Conservation (phyloP, 1,140 invertebrate species). For the Battus philenor region DNA sequence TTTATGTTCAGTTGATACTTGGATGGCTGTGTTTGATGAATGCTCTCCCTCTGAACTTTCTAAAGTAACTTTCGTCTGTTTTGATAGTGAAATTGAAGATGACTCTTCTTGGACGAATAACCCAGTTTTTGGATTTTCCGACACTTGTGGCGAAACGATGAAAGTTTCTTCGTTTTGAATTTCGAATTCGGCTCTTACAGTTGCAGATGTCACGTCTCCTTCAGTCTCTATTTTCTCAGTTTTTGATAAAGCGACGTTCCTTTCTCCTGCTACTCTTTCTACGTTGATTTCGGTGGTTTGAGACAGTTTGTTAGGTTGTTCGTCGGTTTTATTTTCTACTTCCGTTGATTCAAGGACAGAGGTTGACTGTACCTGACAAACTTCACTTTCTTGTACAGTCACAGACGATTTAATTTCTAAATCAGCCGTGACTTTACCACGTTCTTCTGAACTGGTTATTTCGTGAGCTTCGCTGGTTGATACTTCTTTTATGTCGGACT, state of each 20-base stretch:
- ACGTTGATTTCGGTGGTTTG: too few species aligned
- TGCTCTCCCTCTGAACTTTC: conserved; percentile 9
- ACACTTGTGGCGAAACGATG: conserved; percentile 3
- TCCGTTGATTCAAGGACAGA: background rate
- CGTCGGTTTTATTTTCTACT: background rate
- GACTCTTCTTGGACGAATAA: conserved; percentile 11
- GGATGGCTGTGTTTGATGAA: conserved; percentile 12
- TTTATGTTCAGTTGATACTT: conserved; percentile 19
- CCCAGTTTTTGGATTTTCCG: background rate
- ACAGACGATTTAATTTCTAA: conserved; percentile 51
- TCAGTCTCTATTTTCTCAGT: conserved; percentile 4
- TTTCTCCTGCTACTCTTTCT: background rate
- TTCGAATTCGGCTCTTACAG: conserved; percentile 10
- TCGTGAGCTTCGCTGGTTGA: conserved; percentile 42
- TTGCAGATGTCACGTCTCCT: conserved; percentile 3
- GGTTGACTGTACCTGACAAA: conserved; percentile 7
- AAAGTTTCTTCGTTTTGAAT: conserved; percentile 12
- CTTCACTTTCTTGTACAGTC: conserved; percentile 21
- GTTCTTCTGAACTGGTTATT: conserved; percentile 23
- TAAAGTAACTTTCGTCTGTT: conserved; percentile 6
- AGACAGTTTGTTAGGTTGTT: too few species aligned
- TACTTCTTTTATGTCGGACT: conserved; percentile 45
- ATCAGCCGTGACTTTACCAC: conserved; percentile 42
- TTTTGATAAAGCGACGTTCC: conserved; percentile 1
- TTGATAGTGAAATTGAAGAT: conserved; percentile 12